Evolutionary conservation across 2,888 invertebrate species (phyloP), one percentile per base, ranked within the genome.

Genomic region (Phaonia tiefii): DNA sequence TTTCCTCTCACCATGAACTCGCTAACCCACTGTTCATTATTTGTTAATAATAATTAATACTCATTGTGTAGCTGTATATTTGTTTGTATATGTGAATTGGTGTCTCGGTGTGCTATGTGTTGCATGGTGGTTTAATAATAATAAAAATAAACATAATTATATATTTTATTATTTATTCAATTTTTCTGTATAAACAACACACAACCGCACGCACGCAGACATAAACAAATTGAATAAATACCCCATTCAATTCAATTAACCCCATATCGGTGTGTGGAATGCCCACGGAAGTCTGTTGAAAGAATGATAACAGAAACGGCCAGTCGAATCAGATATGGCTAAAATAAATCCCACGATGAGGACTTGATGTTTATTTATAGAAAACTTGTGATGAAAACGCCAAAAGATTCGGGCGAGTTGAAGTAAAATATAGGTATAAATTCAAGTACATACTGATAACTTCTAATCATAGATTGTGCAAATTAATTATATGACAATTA

Each of bases 101-200:
- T 39, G 39, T 20, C 15, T 15, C 3, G 10, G 60, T 5, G 31
- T 15, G 17, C 49, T 7, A 26, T 25, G 22, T 10, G 10, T 46
- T 26, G n/a, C n/a, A n/a, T 31, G 31, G 31, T 31, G 31, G 26
- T 42, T 71, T 71, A 71, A 44, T 46, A 42, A 58, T 58, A 58
- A 39, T 70, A 42, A 70, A n/a, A 54, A 25, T 56, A 71, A 72
- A 63, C 49, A 72, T 72, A 72, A 63, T 72, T 72, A 63, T 72
- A 46, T 65, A 44, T 65, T 58, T 65, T 44, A 44, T 65, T 66
- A 46, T 66, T 66, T 46, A 66, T 66, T 66, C 26, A 66, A 49
- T 44, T 44, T 26, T 42, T 65, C 46, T 65, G 20, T n/a, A 13
- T 60, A 15, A 17, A 51, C 51, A 51, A 51, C 46, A 8, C 46